Evolutionary conservation across 2,888 invertebrate genomes (phyloP), one percentile per base, ranked within the genome.

Genomic region (Phengaris alcon): DNA sequence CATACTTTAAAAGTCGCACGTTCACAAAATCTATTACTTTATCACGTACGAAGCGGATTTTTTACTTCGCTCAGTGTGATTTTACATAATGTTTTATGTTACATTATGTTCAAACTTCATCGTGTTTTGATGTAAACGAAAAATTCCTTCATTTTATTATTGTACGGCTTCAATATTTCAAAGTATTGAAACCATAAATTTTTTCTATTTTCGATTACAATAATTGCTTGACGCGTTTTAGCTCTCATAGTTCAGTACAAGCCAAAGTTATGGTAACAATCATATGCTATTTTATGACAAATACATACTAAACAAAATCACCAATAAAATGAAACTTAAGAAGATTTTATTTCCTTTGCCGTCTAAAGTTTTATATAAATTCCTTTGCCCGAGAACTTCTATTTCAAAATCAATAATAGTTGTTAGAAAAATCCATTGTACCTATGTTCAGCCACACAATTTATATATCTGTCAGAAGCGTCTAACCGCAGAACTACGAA

Each of bases 401-500:
- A 80, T 82, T 80, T 82, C 76, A 77, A 80, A 85, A 88, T 87
- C 87, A 79, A 88, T 90, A 87, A 87, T 83, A 80, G 84, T 81
- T 84, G 85, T 86, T 87, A 84, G 85, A 88, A 88, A 64, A 88
- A 84, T 88, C 85, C 86, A 88, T 89, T 86, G 86, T 72, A 72
- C 22, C 54, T 82, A 80, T 83, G 83, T 85, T 84, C 84, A 82
- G 84, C 86, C 84, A 83, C 87, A 86, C 86, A 84, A 88, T 87
- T 85, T 87, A 85, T 86, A 87, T 83, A 81, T 84, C 87, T 88
- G 89, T 90, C 91, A 89, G 87, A 81, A 82, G 82, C 81, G 83
- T 82, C 78, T 82, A 83, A 90, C 91, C 91, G 84, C 91, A 90
- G 84, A 85, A 85, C 87, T 85, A 86, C 86, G 82, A 72, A 72